Base-by-base conservation (phyloP, 2,113 vertebrate species). In the Chunga burmeisteri region DNA sequence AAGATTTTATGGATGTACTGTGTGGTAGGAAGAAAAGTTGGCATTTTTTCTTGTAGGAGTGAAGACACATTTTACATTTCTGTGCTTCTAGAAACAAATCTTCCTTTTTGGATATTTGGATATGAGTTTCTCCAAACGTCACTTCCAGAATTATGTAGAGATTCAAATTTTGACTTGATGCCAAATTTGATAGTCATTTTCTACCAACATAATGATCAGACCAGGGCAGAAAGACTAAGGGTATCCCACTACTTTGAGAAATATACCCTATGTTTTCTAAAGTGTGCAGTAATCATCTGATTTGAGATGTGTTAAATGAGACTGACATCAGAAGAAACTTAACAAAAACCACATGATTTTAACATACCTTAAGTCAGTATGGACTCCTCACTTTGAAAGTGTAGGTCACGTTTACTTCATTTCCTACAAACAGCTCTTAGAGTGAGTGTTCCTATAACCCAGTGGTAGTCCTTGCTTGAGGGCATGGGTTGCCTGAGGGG, bases 351-450 rank as follows among this genome's bases (percentile, higher is more conserved):
- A 49, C 4, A 22, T 36, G 49, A 56, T 80, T 93, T 93, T 95
- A 80, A 42, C 65, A 72, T 10, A 82, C 71, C 73, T 87, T 34
- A 73, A 82, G 50, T 85, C 17, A 2, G 18, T 62, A 50, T 46
- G 82, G 46, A 6, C 44, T 49, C 61, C 75, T 92, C 38, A 17
- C 79, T 91, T 62, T 62, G 68, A 25, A 65, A 93, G 92, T 73
- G 58, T 90, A 93, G 96, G 88, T 93, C 81, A 49, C 63, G 79
- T 95, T 93, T 86, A 44, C 86, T 88, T 14, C 36, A 12, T 66
- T 82, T 79, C 61, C 77, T 83, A 77, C 93, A 79, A 92, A 72
- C 63, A 94, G n/a, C 49, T 25, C 61, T 75, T 58, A 86, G 61
- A 78, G 50, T 0, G 15, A 72, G 47, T 22, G 80, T 58, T 90